Conservation (phyloP, 1,140 invertebrate species). For the Drosophila ironensis region DNA sequence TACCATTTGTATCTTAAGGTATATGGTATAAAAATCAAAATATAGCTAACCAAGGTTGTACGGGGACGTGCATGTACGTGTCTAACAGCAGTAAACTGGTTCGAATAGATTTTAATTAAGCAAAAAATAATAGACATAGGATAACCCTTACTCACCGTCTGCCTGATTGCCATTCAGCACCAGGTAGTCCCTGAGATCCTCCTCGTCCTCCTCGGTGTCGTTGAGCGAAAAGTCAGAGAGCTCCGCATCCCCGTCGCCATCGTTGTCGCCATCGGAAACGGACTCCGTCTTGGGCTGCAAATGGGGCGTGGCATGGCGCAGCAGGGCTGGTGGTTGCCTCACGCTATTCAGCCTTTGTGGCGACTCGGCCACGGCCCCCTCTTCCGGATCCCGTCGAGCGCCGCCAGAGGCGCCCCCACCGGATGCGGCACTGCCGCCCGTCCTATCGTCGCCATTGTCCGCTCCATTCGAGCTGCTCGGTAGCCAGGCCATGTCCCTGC, state of each 20-base stretch:
- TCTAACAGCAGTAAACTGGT: no score
- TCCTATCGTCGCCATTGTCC: slow-evolving; percentile 62
- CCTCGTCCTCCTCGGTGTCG: slow-evolving; percentile 79
- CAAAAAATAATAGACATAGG: no score
- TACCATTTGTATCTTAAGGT: no score
- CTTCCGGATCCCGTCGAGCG: background rate
- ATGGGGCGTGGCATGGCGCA: slow-evolving; percentile 63
- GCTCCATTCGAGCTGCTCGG: slow-evolving; percentile 60
- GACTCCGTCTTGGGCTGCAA: slow-evolving; percentile 72
- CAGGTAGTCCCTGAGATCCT: slow-evolving; percentile 71
- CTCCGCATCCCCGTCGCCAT: slow-evolving; percentile 52
- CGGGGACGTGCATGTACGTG: no score
- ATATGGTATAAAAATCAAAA: no score
- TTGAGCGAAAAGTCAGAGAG: slow-evolving; percentile 78
- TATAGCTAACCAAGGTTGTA: no score
- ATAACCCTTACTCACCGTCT: slow-evolving; percentile 64
- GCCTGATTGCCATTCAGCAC: slow-evolving; percentile 63
- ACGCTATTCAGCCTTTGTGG: no score
- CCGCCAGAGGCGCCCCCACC: slow-evolving; percentile 8
- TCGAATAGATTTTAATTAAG: no score
- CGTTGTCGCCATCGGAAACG: slow-evolving; percentile 69
- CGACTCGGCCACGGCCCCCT: no score
- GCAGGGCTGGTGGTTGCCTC: slow-evolving; percentile 50
- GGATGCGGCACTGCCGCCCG: slow-evolving; percentile 54
- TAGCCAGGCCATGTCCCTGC: slow-evolving; percentile 58